Conservation (phyloP, 2,113 vertebrate species). For the Corythaixoides concolor region DNA sequence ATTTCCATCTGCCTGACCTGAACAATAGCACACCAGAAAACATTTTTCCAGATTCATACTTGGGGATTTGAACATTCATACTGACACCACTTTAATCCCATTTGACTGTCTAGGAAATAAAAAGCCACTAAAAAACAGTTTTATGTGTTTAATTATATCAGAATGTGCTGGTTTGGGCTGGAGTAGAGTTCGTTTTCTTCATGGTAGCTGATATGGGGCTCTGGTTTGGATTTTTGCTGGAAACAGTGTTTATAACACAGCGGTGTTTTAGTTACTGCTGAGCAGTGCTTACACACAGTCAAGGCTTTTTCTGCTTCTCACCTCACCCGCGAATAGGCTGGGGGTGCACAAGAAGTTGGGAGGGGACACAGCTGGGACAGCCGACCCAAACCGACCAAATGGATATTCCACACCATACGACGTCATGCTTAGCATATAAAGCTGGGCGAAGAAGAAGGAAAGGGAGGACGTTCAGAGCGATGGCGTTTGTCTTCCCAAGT, state of each 20-base stretch:
- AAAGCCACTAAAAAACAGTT: neutral
- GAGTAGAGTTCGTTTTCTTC: neutral
- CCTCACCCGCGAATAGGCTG: no score
- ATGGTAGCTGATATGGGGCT: neutral
- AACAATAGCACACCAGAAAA: neutral
- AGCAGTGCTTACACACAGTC: neutral
- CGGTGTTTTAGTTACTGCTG: neutral
- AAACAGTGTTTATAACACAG: neutral
- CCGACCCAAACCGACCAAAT: no score
- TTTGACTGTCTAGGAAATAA: neutral
- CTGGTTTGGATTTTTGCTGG: neutral
- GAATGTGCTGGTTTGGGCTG: neutral
- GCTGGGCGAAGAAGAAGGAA: no score
- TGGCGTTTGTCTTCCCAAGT: no score
- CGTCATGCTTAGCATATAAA: no score
- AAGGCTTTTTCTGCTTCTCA: no score
- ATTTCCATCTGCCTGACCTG: slow-evolving; percentile 4
- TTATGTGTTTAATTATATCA: neutral
- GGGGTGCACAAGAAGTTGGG: no score
- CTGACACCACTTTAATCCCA: neutral
- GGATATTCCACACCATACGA: no score
- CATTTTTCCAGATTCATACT: neutral
- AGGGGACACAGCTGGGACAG: no score
- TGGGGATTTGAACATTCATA: neutral
- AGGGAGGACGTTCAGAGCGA: no score